Evolutionary conservation across 1,140 invertebrate species (phyloP).

Genomic region (Zaprionus inermis): DNA sequence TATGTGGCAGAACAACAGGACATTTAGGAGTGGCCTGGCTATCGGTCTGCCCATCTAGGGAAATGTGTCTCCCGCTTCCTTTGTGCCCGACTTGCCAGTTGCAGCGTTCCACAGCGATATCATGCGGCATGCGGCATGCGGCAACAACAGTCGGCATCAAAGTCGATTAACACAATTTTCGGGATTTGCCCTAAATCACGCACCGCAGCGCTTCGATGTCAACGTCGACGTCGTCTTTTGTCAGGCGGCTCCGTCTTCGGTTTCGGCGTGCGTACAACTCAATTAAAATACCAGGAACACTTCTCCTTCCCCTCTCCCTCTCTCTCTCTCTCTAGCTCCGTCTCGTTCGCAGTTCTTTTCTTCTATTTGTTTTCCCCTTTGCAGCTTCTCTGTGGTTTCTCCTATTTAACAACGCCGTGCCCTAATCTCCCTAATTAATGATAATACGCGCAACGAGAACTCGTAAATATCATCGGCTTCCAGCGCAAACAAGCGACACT

Average conservation of each 20-base stretch:
- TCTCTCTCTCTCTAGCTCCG: background rate
- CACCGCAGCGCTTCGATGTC: constrained; percentile 32
- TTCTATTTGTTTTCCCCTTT: constrained; percentile 34
- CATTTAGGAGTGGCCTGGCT: constrained; percentile 17
- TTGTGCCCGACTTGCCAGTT: background rate
- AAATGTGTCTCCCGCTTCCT: constrained; percentile 9
- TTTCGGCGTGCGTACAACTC: constrained; percentile 64
- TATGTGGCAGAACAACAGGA: constrained; percentile 43
- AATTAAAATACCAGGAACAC: constrained; percentile 77
- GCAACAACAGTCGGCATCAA: constrained; percentile 60
- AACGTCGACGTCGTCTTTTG: background rate
- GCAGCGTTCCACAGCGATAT: background rate
- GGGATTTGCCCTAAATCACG: constrained; percentile 79
- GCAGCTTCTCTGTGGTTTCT: constrained; percentile 70
- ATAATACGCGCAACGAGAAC: constrained; percentile 68
- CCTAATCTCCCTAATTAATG: constrained; percentile 77
- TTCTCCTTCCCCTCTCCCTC: background rate
- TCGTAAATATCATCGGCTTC: constrained; percentile 55
- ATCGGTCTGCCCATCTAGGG: constrained; percentile 15
- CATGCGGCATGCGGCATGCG: constrained; percentile 25
- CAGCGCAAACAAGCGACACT: constrained; percentile 1
- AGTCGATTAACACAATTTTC: constrained; percentile 79
- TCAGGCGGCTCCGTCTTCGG: background rate
- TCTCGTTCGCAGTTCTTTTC: background rate
- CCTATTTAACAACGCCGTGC: constrained; percentile 33